Evolutionary conservation across 2,113 vertebrate genomes (phyloP), one percentile per base, ranked within the genome.

Genomic region (Corydoras maculifer): DNA sequence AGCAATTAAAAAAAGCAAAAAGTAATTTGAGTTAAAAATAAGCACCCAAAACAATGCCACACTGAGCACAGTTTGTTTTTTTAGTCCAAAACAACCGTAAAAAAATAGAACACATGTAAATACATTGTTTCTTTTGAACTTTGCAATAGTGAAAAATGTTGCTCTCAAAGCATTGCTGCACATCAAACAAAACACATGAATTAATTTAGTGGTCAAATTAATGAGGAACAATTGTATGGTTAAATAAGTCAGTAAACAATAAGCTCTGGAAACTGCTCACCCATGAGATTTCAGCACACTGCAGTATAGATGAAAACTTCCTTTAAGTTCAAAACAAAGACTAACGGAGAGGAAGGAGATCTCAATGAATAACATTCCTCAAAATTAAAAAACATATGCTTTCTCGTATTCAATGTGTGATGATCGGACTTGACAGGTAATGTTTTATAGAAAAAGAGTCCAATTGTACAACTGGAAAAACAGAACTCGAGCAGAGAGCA

Each of bases 11-110:
- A 81, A 80, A 74, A 88, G 14, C 12, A 15, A 57, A 15, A n/a
- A n/a, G n/a, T n/a, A 57, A 88, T 90, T 86, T 87, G 80, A 86
- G 86, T 85, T 87, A 89, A 90, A 89, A 90, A 90, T 87, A 89
- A 73, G 79, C 65, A 72, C 79, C 76, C 79, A 85, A 76, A 89
- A 89, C 81, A 88, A 88, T 89, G 84, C 86, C 86, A 89, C 88
- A 43, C 35, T 43, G 35, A 88, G 87, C 83, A 86, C 87, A 84
- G 87, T 53, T 87, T 85, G 82, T 78, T 72, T 67, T 67, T 2
- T 57, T 14, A 14, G 68, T 78, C 82, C 83, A 86, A 88, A 89
- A 87, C 83, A 90, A 88, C 86, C 80, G 43, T 59, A 84, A 86
- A 43, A 43, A 88, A 89, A 86, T 84, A 84, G 88, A 85, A 75